Evolutionary conservation across 2,113 vertebrate species (phyloP), one percentile per base, ranked within the genome.

Genomic region (Psilopsiagon aymara): DNA sequence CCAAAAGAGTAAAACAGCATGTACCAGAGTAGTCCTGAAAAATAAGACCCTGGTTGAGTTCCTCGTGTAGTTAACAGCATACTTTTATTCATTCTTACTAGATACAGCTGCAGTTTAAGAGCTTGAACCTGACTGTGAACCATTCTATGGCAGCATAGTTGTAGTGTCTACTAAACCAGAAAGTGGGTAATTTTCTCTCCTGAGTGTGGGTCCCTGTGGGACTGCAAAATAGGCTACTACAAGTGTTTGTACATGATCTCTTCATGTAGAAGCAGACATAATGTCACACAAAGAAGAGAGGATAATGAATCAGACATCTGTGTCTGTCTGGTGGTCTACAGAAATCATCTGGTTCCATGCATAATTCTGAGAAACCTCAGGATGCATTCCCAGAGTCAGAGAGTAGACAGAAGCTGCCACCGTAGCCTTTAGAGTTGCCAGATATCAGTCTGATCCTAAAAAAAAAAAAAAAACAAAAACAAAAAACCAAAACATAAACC

Each of bases 191-290:
- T 71, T 78, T 74, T 14, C 13, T 28, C 15, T 52, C 23, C 20
- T 29, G 25, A 17, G 5, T 12, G 7, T 28, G 17, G 10, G 9
- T 39, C 25, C 2, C 11, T 8, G 10, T 11, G 0, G 41, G 29
- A 57, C 57, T 62, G 37, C 15, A 82, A 74, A 92, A 92, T 4
- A 44, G 17, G 6, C 8, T 15, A 13, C 46, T 78, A 16, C 25
- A 31, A 31, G 9, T 29, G 21, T 43, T 81, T 79, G 24, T 43
- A 43, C 11, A 29, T 62, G 7, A 57, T 91, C 8, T 84, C 7
- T 4, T 89, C 15, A n/a, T 44, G 7, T 31, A 76, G 44, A 75
- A n/a, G 43, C 3, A 68, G 51, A 17, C 7, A 19, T 15, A 92
- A 33, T 41, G 83, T 27, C 19, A 44, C 14, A 67, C 1, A 35